These are phyloP conservation scores for Scaptomyza cyrtandrae DNA, from an alignment of 2,888 invertebrate species.

Conservation along the genomic window DNA sequence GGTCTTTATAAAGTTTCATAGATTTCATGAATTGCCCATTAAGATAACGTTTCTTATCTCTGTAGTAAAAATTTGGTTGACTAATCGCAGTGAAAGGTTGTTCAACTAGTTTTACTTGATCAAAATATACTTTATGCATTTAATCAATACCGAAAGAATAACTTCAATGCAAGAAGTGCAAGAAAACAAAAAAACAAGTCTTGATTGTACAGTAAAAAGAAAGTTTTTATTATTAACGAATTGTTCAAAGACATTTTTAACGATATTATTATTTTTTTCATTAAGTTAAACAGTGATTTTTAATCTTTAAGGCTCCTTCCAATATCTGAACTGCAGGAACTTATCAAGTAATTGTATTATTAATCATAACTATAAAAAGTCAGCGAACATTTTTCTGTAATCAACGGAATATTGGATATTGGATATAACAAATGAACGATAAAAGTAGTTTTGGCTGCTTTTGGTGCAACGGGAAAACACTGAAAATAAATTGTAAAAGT, in stretches of 20 bases:
- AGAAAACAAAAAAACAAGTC: too few relatives aligned
- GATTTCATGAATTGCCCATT: not conserved
- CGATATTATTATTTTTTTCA: too few relatives aligned
- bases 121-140: too few relatives aligned
- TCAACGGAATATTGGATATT: conserved; percentile 21
- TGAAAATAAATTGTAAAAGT: too few relatives aligned
- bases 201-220: too few relatives aligned
- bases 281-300: too few relatives aligned
- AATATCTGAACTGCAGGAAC: not conserved
- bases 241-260: too few relatives aligned
- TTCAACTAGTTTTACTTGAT: too few relatives aligned
- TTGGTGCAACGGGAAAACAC: not conserved
- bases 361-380: conserved; percentile 2
- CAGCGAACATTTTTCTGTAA: not conserved
- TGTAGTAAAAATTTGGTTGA: not conserved
- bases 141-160: too few relatives aligned
- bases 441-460: conserved; percentile 11
- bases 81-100: not conserved
- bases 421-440: conserved; percentile 18
- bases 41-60: not conserved
- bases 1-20: not conserved
- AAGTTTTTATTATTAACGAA: too few relatives aligned
- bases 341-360: not conserved
- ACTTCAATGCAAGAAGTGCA: too few relatives aligned
- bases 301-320: too few relatives aligned